phyloP scores from a whole-genome alignment of 2,113 vertebrate species.

The Toxotes jaculatrix region DNA sequence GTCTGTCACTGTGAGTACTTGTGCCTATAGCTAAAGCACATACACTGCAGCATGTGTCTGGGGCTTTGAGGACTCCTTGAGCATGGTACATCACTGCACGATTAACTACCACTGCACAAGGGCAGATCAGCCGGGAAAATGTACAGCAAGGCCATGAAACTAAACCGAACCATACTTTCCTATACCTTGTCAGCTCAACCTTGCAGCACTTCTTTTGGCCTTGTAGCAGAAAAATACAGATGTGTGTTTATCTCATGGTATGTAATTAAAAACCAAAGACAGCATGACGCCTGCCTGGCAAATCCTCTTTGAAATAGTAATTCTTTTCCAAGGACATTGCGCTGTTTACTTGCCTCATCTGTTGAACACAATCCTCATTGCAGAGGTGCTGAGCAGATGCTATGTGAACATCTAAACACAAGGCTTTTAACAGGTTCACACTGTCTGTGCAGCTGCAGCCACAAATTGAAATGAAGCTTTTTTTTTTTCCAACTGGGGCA shows the following conservation, averaged over 20 bases:
- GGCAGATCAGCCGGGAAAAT: slow-evolving; percentile 52
- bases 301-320: slow-evolving; percentile 57
- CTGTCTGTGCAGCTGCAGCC: slow-evolving; percentile 35
- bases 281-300: slow-evolving; percentile 43
- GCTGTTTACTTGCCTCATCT: slow-evolving; percentile 64
- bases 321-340: slow-evolving; percentile 62
- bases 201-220: slow-evolving; percentile 47
- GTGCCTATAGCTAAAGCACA: slow-evolving; percentile 66
- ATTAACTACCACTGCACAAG: slow-evolving; percentile 56
- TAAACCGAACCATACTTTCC: slow-evolving; percentile 34
- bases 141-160: slow-evolving; percentile 49
- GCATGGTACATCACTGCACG: slow-evolving; percentile 42
- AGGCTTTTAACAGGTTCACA: slow-evolving; percentile 62
- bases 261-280: slow-evolving; percentile 75
- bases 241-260: slow-evolving; percentile 49
- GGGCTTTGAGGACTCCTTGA: slow-evolving; percentile 47
- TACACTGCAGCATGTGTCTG: slow-evolving; percentile 51
- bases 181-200: slow-evolving; percentile 56
- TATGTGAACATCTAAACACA: slow-evolving; percentile 54
- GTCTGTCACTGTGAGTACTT: slow-evolving; percentile 58
- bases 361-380: slow-evolving; percentile 49
- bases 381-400: slow-evolving; percentile 70
- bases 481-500: slow-evolving; percentile 27
- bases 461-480: slow-evolving; percentile 47
- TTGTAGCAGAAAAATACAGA: slow-evolving; percentile 62